phyloP scores from a whole-genome alignment of 2,888 invertebrate species.

The Elmis aenea region DNA sequence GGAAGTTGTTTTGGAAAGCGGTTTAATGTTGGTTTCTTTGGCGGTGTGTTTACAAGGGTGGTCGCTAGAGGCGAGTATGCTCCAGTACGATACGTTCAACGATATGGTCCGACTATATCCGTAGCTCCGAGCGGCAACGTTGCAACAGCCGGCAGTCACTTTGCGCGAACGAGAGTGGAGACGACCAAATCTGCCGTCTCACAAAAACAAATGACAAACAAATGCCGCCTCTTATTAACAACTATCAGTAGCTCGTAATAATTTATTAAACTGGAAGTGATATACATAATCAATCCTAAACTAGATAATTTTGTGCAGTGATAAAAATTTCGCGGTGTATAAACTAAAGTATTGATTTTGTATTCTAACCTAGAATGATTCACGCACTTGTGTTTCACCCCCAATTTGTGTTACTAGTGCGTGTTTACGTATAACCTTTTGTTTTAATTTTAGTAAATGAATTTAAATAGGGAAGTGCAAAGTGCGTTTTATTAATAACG shows the following conservation, averaged over 20 bases:
- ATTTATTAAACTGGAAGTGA: neutral
- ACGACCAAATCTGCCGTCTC: constrained; percentile 14
- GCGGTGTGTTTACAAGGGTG: too few species aligned
- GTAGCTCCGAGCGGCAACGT: constrained; percentile 34
- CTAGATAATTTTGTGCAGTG: constrained; percentile 1
- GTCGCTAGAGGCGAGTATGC: too few species aligned
- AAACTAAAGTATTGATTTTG: constrained; percentile 26
- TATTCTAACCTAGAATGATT: constrained; percentile 25
- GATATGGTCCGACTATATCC: constrained; percentile 23
- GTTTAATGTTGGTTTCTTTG: too few species aligned
- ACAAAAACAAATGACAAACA: too few species aligned
- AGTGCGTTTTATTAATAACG: too few species aligned
- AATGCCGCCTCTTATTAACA: too few species aligned
- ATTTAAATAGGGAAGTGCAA: too few species aligned
- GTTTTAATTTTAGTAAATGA: too few species aligned
- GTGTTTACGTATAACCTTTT: too few species aligned
- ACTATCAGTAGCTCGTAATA: too few species aligned
- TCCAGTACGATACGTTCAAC: constrained; percentile 15
- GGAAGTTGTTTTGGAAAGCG: too few species aligned
- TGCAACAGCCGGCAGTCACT: constrained; percentile 32
- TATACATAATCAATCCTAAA: neutral
- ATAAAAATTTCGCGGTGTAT: constrained; percentile 6
- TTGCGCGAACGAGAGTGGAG: constrained; percentile 22
- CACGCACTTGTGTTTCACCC: constrained; percentile 10
- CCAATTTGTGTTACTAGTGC: constrained; percentile 4